Conservation (phyloP, 2,888 invertebrate species). For the Lasioglossum lativentre region DNA sequence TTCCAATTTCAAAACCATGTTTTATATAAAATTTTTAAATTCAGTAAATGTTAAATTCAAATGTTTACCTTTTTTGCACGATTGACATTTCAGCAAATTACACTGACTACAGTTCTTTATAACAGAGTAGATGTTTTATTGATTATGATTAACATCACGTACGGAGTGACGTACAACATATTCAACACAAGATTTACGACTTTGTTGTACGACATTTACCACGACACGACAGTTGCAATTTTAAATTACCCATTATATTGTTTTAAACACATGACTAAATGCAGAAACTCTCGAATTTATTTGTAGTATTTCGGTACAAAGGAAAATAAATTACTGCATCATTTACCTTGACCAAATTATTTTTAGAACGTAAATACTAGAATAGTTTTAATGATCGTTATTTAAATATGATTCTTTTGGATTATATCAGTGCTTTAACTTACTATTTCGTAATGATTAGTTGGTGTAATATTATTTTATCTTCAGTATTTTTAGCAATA, state of each 20-base stretch:
- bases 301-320: neutral
- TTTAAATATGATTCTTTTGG: neutral
- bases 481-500: conserved; percentile 2
- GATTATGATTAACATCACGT: neutral
- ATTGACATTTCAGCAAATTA: neutral
- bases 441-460: neutral
- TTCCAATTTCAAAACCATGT: too few species aligned
- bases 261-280: neutral
- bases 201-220: neutral
- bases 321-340: neutral
- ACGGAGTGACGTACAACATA: neutral
- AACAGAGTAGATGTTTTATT: neutral
- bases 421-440: too few species aligned
- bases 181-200: neutral
- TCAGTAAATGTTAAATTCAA: neutral
- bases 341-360: neutral
- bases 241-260: neutral
- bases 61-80: neutral
- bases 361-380: neutral
- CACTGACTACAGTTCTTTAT: neutral
- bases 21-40: neutral
- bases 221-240: too few species aligned
- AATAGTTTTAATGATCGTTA: neutral
- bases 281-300: neutral
- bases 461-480: neutral